Percentiles rank a stretch among this genome's conserved stretches.
These are phyloP conservation scores for Bufo bufo DNA, from an alignment of 2,113 vertebrate genomes.

Conservation along the genomic window DNA sequence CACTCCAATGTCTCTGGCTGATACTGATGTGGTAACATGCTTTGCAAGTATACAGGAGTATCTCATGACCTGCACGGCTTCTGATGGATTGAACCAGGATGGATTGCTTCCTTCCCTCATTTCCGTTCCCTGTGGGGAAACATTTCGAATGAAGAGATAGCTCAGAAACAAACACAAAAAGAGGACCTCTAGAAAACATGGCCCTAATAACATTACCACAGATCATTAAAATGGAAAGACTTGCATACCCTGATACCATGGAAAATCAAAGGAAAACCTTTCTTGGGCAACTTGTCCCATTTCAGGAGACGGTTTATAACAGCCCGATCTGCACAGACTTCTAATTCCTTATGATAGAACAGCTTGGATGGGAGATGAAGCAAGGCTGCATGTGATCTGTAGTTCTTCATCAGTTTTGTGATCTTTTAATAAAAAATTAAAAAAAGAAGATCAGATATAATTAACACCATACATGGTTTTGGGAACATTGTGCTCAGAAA, in stretches of 20 bases:
- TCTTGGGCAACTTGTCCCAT: constrained; percentile 85
- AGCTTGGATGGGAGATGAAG: constrained; percentile 85
- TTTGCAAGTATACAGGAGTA: constrained; percentile 90
- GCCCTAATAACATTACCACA: neutral
- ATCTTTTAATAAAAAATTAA: constrained; percentile 74
- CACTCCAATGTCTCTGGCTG: constrained; percentile 81
- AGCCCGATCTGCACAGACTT: constrained; percentile 74
- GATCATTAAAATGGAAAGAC: neutral
- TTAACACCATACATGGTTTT: neutral
- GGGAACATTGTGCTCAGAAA: neutral
- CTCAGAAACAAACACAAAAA: neutral
- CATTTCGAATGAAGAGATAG: too few relatives aligned
- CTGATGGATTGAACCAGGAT: constrained; percentile 92
- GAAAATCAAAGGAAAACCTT: constrained; percentile 89
- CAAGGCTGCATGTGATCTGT: constrained; percentile 86
- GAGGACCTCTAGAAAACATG: neutral
- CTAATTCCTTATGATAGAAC: constrained; percentile 87
- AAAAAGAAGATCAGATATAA: neutral
- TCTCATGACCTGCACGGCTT: constrained; percentile 89
- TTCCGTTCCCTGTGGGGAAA: constrained; percentile 80
- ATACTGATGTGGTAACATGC: constrained; percentile 74
- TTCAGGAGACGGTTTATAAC: constrained; percentile 79
- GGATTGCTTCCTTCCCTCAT: constrained; percentile 85
- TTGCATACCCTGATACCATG: constrained; percentile 86
- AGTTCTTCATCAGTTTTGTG: constrained; percentile 93